Base-by-base conservation (phyloP, 2,797 vertebrate species). In the Anableps anableps region DNA sequence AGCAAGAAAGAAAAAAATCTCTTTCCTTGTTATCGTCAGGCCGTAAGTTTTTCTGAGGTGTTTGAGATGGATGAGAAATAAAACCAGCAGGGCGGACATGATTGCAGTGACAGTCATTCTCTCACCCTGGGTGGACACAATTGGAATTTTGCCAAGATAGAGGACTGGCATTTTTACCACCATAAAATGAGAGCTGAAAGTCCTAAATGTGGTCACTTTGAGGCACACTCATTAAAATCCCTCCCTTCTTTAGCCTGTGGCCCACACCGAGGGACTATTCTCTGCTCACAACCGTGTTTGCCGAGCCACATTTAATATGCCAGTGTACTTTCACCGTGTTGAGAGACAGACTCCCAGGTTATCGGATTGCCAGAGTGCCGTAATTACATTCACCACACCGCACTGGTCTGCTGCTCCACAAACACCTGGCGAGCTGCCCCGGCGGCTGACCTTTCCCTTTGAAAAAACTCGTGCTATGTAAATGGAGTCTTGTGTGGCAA, bases 261-360 rank as follows among this genome's bases (percentile, higher is more conserved):
- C 72, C 31, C 75, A 76, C 51, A 60, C 74, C 58, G 29, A 72
- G 11, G 62, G 79, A 51, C 58, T 45, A 64, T 77, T 84, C 72
- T 31, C 62, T 75, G 48, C 83, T 85, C 80, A 76, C 70, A 29
- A n/a, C 74, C 72, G n/a, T 74, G 83, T 88, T 83, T 85, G 84
- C 83, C 66, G 82, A 89, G 84, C 76, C 84, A 72, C 81, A 85
- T 93, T 92, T 93, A 89, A 94, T 94, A 93, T 93, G 90, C 88
- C 82, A 23, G 80, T 84, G 86, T 89, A 88, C 86, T 92, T 90
- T 92, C 80, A 86, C 26, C 8, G 80, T 79, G 92, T 86, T 91
- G 93, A 94, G 90, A 92, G 93, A 93, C 84, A 77, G 91, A 92
- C 86, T 89, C 91, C 89, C 92, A 88, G 89, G 90, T 94, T 94